Percentiles rank a stretch among this genome's conserved stretches.
phyloP scores from a whole-genome alignment of 2,113 vertebrate genomes.

The Tylochromis polylepis region DNA sequence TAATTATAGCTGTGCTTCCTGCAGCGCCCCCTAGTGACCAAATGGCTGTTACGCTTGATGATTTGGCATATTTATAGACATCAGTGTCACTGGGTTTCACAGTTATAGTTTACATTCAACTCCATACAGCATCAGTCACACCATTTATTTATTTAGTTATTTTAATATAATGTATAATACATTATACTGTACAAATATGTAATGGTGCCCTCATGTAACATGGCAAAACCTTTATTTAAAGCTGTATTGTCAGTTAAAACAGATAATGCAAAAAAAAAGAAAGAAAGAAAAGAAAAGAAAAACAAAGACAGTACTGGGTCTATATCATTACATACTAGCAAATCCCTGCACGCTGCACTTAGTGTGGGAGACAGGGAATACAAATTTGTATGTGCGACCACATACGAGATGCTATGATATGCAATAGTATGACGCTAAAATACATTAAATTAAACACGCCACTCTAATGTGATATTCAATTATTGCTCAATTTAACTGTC shows the following conservation, averaged over 20 bases:
- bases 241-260: background rate
- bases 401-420: background rate
- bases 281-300: background rate
- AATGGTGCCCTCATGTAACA: background rate
- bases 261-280: background rate
- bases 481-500: background rate
- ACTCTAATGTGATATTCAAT: background rate
- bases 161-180: background rate
- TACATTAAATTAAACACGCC: background rate
- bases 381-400: background rate
- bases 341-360: background rate
- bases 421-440: background rate
- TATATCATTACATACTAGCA: background rate
- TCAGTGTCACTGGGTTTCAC: accelerated
- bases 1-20: background rate
- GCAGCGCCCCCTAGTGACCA: background rate
- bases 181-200: background rate
- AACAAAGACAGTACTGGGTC: background rate
- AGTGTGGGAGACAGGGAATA: background rate
- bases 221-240: background rate
- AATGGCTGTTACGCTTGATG: background rate
- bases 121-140: background rate
- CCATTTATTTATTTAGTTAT: background rate
- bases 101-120: background rate
- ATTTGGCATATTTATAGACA: background rate